Evolutionary conservation across 2,797 vertebrate species (phyloP), one percentile per base, ranked within the genome.

Genomic region (Diglossa cyanea): DNA sequence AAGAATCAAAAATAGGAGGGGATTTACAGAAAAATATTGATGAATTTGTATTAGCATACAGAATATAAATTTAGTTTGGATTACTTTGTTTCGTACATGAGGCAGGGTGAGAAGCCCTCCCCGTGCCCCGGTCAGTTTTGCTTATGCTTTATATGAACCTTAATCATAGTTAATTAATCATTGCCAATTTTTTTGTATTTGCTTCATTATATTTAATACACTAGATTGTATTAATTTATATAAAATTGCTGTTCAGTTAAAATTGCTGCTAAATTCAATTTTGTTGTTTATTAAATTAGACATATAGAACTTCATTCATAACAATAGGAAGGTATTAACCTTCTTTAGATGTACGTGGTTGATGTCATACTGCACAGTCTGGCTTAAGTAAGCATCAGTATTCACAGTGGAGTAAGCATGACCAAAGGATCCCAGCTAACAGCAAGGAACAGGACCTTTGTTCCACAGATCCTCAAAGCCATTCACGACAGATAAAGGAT

Each of bases 81-180:
- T 55, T 23, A 4, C 20, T 55, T 55, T 15, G 13, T 55, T 55
- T 33, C 4, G 1, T 33, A 55, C 2, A 4, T 33, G n/a, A 55
- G n/a, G 13, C n/a, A 55, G 54, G 54, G 54, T 23, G 21, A 55
- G 54, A 55, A 55, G 20, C n/a, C 20, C 13, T 55, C 31, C 54
- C 21, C 0, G 3, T 23, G 21, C 6, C n/a, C n/a, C 1, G 3
- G 54, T 23, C 3, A 1, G 54, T 55, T 55, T 55, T 55, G 54
- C 9, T 33, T 33, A 55, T 10, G 20, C n/a, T 33, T 33, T 55
- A 10, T 33, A 33, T 55, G n/a, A 55, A 23, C 54, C 14, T 23
- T 33, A 33, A 55, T 55, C 13, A 23, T 55, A 54, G 13, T 23
- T n/a, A 55, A 55, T 55, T 55, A 55, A 23, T 33, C 53, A 33